Conservation (phyloP, 2,797 vertebrate species). For the Chloroceryle amazona region DNA sequence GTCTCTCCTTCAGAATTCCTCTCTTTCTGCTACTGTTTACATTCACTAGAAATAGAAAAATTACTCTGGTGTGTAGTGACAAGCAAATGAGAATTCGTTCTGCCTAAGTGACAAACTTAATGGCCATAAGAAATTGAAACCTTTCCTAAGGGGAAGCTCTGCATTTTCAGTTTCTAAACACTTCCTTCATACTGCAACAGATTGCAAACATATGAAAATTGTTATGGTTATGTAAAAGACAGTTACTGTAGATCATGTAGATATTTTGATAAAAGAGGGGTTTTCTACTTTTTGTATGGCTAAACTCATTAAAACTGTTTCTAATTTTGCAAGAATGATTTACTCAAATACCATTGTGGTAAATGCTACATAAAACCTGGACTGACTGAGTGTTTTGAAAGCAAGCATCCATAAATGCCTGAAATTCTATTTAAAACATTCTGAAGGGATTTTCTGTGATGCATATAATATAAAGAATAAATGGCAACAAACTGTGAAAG, state of each 20-base stretch:
- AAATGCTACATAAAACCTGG: background rate
- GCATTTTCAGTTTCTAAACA: background rate
- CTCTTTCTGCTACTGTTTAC: background rate
- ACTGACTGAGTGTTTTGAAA: background rate
- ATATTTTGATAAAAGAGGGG: background rate
- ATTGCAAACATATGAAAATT: background rate
- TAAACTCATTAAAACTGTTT: background rate
- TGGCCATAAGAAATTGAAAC: background rate
- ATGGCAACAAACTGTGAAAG: background rate
- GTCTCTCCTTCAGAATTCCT: background rate
- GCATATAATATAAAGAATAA: background rate
- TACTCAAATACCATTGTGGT: background rate
- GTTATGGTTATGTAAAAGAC: background rate
- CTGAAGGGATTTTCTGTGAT: background rate
- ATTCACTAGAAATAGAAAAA: background rate
- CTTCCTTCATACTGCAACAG: background rate
- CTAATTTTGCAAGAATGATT: slow-evolving; percentile 1
- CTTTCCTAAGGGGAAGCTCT: background rate
- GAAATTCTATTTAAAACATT: background rate
- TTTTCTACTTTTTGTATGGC: background rate
- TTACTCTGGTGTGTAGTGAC: background rate
- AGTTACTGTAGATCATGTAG: background rate
- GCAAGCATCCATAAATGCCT: background rate
- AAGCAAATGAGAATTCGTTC: background rate
- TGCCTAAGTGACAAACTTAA: background rate